Conservation (phyloP, 2,888 invertebrate species). For the Drosophila meridiana region DNA sequence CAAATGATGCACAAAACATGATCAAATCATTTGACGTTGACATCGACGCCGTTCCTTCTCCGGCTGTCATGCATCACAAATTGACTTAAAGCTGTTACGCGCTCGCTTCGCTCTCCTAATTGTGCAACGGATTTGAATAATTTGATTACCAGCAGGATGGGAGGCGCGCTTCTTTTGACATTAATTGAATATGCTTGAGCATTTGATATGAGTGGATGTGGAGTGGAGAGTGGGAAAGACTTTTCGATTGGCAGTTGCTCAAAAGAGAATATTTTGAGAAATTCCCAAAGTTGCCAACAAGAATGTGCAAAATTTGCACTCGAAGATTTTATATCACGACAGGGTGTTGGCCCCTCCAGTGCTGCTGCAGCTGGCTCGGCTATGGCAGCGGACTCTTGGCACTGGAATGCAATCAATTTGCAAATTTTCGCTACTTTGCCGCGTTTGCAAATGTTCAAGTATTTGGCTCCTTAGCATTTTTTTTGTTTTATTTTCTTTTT, state of each 20-base stretch:
- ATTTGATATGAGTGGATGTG: slow-evolving; percentile 18
- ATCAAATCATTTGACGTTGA: slow-evolving; percentile 38
- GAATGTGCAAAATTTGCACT: slow-evolving; percentile 74
- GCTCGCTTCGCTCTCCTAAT: slow-evolving; percentile 35
- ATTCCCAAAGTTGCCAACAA: slow-evolving; percentile 59
- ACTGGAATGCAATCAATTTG: slow-evolving; percentile 84
- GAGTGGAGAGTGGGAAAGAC: slow-evolving; percentile 1
- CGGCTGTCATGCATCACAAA: slow-evolving; percentile 28
- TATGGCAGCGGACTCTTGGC: slow-evolving; percentile 55
- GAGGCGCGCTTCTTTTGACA: slow-evolving; percentile 18
- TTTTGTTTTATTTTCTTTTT: not conserved
- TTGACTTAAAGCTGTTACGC: slow-evolving; percentile 49
- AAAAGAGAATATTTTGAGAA: slow-evolving; percentile 40
- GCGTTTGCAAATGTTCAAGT: slow-evolving; percentile 78
- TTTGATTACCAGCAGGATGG: slow-evolving; percentile 40
- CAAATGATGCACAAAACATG: slow-evolving; percentile 62
- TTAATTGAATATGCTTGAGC: slow-evolving; percentile 53
- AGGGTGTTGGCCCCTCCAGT: slow-evolving; percentile 32
- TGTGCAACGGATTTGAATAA: slow-evolving; percentile 59
- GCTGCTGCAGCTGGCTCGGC: slow-evolving; percentile 9
- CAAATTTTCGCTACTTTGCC: slow-evolving; percentile 82
- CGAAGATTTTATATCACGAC: slow-evolving; percentile 69
- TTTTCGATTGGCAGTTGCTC: slow-evolving; percentile 39
- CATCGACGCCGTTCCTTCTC: not conserved
- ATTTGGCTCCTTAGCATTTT: slow-evolving; percentile 77